Evolutionary conservation across 2,888 invertebrate species (phyloP).

Genomic region (Hypercompe scribonia): DNA sequence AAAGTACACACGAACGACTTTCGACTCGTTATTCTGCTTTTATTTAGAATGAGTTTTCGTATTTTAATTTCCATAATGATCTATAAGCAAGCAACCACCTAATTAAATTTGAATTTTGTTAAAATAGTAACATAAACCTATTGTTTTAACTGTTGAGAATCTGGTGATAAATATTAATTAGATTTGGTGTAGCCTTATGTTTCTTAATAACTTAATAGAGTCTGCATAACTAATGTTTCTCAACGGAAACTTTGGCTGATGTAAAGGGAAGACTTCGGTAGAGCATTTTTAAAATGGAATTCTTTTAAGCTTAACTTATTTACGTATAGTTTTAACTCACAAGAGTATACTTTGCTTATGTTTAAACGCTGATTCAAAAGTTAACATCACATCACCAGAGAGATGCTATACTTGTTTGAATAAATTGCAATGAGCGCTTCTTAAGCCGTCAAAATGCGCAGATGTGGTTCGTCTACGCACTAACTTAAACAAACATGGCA

Average conservation of each 20-base stretch:
- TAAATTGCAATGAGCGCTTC: constrained; percentile 16
- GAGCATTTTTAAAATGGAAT: neutral
- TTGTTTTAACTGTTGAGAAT: neutral
- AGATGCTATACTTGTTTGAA: constrained; percentile 21
- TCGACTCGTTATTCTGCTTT: no score
- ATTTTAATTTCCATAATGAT: neutral
- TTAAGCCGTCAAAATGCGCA: constrained; percentile 42
- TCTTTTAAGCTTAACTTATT: neutral
- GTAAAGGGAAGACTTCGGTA: neutral
- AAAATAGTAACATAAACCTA: neutral
- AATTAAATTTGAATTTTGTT: neutral
- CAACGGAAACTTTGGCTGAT: neutral
- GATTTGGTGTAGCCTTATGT: neutral
- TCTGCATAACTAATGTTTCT: neutral
- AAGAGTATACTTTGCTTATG: neutral
- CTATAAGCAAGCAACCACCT: neutral
- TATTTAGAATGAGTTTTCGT: neutral
- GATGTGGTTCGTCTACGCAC: constrained; percentile 47
- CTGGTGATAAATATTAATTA: constrained; percentile 18
- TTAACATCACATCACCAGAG: neutral
- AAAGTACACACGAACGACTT: no score
- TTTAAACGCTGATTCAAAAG: neutral
- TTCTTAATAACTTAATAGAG: neutral
- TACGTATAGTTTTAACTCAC: neutral
- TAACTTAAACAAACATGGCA: constrained; percentile 53